Percentiles rank a stretch among this genome's conserved stretches.
Conservation (phyloP, 2,797 vertebrate species). For the Gallinago solitaria region DNA sequence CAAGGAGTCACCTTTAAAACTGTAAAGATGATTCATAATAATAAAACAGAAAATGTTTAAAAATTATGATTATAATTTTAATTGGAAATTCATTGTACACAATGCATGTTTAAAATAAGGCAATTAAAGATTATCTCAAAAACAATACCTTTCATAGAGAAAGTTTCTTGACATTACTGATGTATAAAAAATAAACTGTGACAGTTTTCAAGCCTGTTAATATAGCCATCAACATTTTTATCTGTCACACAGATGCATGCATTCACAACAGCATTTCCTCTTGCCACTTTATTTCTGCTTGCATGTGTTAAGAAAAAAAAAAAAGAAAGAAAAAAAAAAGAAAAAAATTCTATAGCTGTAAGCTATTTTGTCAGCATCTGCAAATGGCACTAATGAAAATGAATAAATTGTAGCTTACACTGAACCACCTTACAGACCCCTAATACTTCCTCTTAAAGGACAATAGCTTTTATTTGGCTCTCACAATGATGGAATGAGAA, state of each 20-base stretch:
- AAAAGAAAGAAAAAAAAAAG: rapidly evolving
- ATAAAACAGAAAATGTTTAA: neutral
- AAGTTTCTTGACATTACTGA: neutral
- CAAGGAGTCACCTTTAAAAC: neutral
- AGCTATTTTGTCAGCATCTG: neutral
- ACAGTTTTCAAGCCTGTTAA: neutral
- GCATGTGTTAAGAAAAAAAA: too few relatives aligned
- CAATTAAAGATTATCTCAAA: neutral
- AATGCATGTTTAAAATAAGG: neutral
- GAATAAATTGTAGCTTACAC: neutral
- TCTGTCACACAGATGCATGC: neutral
- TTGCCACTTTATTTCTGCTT: neutral
- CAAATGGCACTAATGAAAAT: neutral
- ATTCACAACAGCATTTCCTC: neutral
- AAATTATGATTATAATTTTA: neutral
- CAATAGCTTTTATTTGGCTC: neutral
- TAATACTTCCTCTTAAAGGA: neutral
- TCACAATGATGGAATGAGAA: neutral
- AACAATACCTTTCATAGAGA: neutral
- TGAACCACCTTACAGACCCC: neutral
- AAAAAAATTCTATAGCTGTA: neutral
- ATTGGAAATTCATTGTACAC: neutral
- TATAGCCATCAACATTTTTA: neutral
- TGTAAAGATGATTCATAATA: neutral
- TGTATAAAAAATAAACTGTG: neutral